Conservation (phyloP, 2,888 invertebrate species). For the Apodemia hepburni region DNA sequence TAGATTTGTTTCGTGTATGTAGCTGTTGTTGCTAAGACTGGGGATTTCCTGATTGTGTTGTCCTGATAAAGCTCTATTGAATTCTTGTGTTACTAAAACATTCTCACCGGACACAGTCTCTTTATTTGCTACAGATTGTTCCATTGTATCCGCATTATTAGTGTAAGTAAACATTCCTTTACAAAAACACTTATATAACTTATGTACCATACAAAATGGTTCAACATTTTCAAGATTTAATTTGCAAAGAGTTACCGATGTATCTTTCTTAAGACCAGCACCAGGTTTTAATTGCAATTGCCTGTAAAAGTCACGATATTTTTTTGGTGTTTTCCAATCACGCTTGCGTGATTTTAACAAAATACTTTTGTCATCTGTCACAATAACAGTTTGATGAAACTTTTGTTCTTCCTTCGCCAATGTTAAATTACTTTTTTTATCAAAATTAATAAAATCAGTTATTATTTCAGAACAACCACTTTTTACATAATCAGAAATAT, state of each 20-base stretch:
- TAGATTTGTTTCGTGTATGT: neutral
- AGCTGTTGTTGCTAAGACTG: neutral
- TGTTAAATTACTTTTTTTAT: slow-evolving; percentile 72
- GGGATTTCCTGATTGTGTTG: neutral
- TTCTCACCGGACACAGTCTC: neutral
- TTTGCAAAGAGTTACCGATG: slow-evolving; percentile 45
- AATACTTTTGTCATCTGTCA: slow-evolving; percentile 83
- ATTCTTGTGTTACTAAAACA: neutral
- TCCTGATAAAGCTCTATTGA: neutral
- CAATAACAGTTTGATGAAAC: slow-evolving; percentile 85
- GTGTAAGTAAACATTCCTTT: slow-evolving; percentile 60
- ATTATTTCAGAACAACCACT: slow-evolving; percentile 42
- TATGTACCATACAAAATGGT: slow-evolving; percentile 84
- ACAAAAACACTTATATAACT: slow-evolving; percentile 84
- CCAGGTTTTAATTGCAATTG: slow-evolving; percentile 45
- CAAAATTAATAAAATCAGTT: slow-evolving; percentile 59
- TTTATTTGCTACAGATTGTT: slow-evolving; percentile 23
- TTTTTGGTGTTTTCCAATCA: slow-evolving; percentile 81
- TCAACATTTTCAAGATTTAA: slow-evolving; percentile 68
- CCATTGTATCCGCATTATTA: slow-evolving; percentile 12
- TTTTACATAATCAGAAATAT: slow-evolving; percentile 43
- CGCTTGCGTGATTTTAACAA: slow-evolving; percentile 80
- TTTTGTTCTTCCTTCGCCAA: slow-evolving; percentile 85
- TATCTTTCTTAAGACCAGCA: slow-evolving; percentile 35
- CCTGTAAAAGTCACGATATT: slow-evolving; percentile 78